Evolutionary conservation across 2,113 vertebrate genomes (phyloP), one percentile per base, ranked within the genome.

Genomic region (Oreochromis niloticus): DNA sequence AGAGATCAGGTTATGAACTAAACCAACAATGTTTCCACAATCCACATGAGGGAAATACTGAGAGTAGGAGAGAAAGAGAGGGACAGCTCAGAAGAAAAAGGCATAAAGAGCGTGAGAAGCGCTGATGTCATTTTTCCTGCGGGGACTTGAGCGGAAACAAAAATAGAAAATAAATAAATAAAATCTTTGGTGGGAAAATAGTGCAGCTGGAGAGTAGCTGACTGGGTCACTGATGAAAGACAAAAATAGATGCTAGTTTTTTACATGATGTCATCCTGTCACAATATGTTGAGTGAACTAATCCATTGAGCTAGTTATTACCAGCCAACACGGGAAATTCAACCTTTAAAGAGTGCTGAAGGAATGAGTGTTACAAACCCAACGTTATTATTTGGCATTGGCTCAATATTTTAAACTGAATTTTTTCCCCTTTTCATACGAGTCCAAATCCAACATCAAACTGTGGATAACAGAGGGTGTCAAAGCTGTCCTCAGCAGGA

Each of bases 41-140:
- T 17, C 19, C 87, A 75, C 81, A 1, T 56, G 48, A 82, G 88
- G 30, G 39, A 34, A 68, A 81, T 30, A 10, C 78, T 54, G n/a
- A n/a, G n/a, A n/a, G 66, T 19, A 56, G 71, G 84, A 84, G 75
- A 85, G 82, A 85, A 57, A 55, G 32, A 6, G 78, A 79, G 66
- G 78, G 17, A 50, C 16, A 50, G 75, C 46, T 85, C 68, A 46
- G 80, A 91, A 90, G 94, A 95, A 88, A 84, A 27, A 66, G 36
- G 19, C 63, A 59, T 87, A 90, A 57, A 93, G 93, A 89, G 85
- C 93, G 83, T 95, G 93, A 90, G 93, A 95, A 95, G 63, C 34
- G 4, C 78, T 91, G 90, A 91, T 86, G 89, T 91, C 84, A 89
- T 48, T 19, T 14, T 1, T 9, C 61, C 83, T 85, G 46, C 59